These are phyloP conservation scores for Aptenodytes patagonicus DNA, from an alignment of 2,113 vertebrate genomes.

Conservation along the genomic window DNA sequence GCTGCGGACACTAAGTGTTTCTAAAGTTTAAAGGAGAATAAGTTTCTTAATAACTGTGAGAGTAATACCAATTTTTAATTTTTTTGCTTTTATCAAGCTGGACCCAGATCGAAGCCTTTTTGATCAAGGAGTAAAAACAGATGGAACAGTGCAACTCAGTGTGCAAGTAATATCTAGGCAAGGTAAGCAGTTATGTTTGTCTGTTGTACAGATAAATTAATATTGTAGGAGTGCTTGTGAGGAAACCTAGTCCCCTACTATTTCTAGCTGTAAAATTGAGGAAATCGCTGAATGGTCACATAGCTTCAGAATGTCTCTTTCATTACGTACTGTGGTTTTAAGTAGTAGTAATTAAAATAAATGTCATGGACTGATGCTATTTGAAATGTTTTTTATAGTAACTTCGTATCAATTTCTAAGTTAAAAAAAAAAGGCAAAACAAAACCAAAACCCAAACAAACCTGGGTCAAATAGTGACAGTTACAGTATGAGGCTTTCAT, in stretches of 20 bases:
- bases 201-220: not conserved
- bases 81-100: constrained; percentile 74
- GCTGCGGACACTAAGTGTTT: not conserved
- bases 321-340: not conserved
- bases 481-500: not conserved
- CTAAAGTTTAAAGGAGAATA: not conserved
- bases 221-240: not conserved
- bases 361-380: not conserved
- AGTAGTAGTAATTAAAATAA: not conserved
- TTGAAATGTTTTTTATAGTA: not conserved
- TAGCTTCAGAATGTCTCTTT: not conserved
- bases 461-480: not conserved
- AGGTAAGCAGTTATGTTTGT: constrained; percentile 74
- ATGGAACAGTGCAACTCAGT: constrained; percentile 97
- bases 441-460: not conserved
- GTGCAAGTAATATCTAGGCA: constrained; percentile 95
- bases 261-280: not conserved
- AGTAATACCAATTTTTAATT: not conserved
- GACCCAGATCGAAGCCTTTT: constrained; percentile 96
- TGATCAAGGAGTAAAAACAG: constrained; percentile 98
- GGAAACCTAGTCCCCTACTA: not conserved
- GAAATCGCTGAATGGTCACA: not conserved
- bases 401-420: not conserved
- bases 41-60: not conserved
- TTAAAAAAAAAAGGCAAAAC: not conserved